Base-by-base conservation (phyloP, 2,113 vertebrate genomes). In the Butorides virescens region DNA sequence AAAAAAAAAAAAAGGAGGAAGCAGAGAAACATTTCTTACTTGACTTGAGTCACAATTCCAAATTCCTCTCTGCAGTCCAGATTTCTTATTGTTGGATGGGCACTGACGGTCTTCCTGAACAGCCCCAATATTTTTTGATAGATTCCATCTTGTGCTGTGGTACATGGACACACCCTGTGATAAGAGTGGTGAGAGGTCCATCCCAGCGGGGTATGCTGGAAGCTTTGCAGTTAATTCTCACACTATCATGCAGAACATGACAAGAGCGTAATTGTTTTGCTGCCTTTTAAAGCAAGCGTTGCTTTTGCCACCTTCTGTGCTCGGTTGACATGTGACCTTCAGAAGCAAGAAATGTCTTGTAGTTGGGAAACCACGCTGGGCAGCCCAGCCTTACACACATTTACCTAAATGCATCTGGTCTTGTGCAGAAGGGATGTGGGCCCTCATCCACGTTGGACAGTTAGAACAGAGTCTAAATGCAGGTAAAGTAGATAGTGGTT, bases 181-280 rank as follows among this genome's bases (percentile, higher is more conserved):
- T 36, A 59, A 39, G n/a, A 17, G 7, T 3, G 1, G 6, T 1
- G 39, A 55, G 77, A 50, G 16, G 88, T 32, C 25, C 0, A 3
- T 44, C 91, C 75, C 2, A 0, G 36, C 0, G 0, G 52, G 68
- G 5, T 59, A 9, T 27, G 20, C 68, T 82, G 73, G 85, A 46
- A 74, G 34, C 36, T 72, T 52, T 66, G 46, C 42, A 20, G 0
- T 77, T 74, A 71, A 16, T 77, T 88, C 59, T 92, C 18, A 37
- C 7, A 1, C 50, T 7, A 2, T 23, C 1, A 0, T 21, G 55
- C 0, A 0, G 63, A 81, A 13, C 14, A 0, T 55, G 50, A 37
- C 49, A 52, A 22, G n/a, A 67, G 30, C 1, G 0, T 50, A 46
- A 34, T 76, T 70, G 29, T 47, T 73, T 5, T 42, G 49, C 56